These are phyloP conservation scores for Ceratosolen solmsi DNA, from an alignment of 1,140 invertebrate genomes.

Conservation along the genomic window DNA sequence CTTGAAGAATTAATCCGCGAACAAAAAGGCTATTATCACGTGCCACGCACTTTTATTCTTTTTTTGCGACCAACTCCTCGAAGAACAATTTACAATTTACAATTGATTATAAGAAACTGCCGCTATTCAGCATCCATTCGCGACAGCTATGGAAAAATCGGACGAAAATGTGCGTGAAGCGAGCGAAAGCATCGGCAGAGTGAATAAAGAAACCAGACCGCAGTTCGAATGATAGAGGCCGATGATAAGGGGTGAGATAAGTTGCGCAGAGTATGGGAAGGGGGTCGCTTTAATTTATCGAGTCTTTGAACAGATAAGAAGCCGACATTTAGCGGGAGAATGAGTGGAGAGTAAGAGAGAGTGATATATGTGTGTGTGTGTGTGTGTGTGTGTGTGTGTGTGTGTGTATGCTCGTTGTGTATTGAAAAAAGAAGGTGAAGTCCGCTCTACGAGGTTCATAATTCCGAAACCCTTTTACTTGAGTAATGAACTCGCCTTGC, in stretches of 20 bases:
- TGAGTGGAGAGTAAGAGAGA: background rate
- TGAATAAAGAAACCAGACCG: constrained; percentile 1
- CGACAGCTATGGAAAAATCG: background rate
- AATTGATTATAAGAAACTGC: background rate
- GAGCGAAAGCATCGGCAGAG: background rate
- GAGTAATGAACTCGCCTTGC: constrained; percentile 23
- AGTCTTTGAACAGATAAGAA: background rate
- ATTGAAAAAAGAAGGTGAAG: background rate
- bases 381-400: too few species aligned
- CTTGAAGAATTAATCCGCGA: background rate
- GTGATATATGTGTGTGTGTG: too few species aligned
- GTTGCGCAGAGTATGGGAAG: background rate
- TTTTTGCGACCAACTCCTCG: background rate
- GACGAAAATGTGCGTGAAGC: background rate
- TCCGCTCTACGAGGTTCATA: background rate
- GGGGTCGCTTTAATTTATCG: constrained; percentile 32
- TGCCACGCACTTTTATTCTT: background rate
- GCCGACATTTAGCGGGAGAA: background rate
- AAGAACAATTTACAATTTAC: background rate
- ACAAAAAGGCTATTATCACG: background rate
- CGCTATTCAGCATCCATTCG: background rate
- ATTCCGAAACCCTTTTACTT: constrained; percentile 23
- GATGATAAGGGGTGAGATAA: background rate
- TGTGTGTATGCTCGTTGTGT: background rate
- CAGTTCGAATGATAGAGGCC: background rate